These are phyloP conservation scores for Cyclophora albipunctata DNA, from an alignment of 2,888 invertebrate species.

Conservation along the genomic window DNA sequence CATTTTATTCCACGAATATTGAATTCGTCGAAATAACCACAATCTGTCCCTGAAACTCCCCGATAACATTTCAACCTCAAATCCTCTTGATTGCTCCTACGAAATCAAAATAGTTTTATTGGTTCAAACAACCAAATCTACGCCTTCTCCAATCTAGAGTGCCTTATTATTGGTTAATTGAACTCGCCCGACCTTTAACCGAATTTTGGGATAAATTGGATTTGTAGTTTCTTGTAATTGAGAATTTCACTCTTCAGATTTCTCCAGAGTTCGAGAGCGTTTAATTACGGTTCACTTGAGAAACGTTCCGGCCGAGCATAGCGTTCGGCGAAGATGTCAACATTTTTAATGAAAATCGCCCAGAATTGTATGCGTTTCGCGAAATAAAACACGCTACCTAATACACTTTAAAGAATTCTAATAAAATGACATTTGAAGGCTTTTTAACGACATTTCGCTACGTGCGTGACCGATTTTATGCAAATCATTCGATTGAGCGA, in stretches of 20 bases:
- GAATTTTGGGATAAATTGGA: slow-evolving; percentile 27
- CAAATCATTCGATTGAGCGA: slow-evolving; percentile 13
- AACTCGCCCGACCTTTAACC: slow-evolving; percentile 25
- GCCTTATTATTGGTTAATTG: slow-evolving; percentile 32
- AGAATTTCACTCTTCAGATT: slow-evolving; percentile 22
- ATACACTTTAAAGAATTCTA: no score
- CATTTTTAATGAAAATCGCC: slow-evolving; percentile 7
- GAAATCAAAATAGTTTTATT: slow-evolving; percentile 18
- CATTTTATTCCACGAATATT: background rate
- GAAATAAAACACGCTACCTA: no score
- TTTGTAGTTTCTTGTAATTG: slow-evolving; percentile 28
- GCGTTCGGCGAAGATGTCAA: slow-evolving; percentile 12
- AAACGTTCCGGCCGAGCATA: slow-evolving; percentile 9
- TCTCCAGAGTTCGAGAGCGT: slow-evolving; percentile 13
- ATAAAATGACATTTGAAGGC: no score
- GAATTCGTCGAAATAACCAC: slow-evolving; percentile 1
- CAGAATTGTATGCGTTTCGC: slow-evolving; percentile 3
- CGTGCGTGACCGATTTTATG: slow-evolving; percentile 13
- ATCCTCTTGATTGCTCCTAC: slow-evolving; percentile 14
- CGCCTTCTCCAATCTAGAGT: slow-evolving; percentile 22
- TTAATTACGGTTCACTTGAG: slow-evolving; percentile 19
- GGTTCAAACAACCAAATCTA: slow-evolving; percentile 18
- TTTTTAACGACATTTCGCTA: background rate
- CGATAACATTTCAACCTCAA: slow-evolving; percentile 10
- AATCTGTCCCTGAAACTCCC: slow-evolving; percentile 6